Conservation (phyloP, 1,140 invertebrate species). For the Achroia grisella region DNA sequence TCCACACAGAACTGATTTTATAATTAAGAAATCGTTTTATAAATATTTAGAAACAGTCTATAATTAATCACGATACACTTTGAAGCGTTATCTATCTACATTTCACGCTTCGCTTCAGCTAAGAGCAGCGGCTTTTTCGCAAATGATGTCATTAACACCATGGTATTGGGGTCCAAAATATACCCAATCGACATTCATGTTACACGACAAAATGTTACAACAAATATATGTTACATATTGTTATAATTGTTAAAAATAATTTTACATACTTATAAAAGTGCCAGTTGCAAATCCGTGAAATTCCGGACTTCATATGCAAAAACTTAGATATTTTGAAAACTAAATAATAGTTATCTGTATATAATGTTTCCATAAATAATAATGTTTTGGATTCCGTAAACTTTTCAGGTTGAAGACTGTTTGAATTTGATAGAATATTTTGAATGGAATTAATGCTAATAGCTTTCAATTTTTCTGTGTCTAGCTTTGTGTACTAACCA, state of each 20-base stretch:
- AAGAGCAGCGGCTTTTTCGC: constrained; percentile 51
- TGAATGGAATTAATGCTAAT: constrained; percentile 41
- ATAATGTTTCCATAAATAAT: constrained; percentile 4
- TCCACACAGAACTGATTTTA: constrained; percentile 1
- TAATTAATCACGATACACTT: constrained; percentile 18
- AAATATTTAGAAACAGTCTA: constrained; percentile 41
- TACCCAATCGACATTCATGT: constrained; percentile 13
- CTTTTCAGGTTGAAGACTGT: constrained; percentile 59
- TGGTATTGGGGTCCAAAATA: constrained; percentile 7
- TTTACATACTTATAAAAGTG: too few relatives aligned
- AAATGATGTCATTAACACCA: constrained; percentile 13
- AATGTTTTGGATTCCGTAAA: constrained; percentile 11
- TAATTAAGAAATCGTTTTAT: not conserved
- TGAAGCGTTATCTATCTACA: constrained; percentile 5
- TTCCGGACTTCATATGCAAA: constrained; percentile 33
- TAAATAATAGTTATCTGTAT: not conserved
- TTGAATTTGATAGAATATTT: constrained; percentile 16
- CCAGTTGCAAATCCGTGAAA: constrained; percentile 47
- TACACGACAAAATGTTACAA: constrained; percentile 5
- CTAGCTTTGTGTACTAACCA: constrained; percentile 59
- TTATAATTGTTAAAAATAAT: not conserved
- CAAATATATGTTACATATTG: too few relatives aligned
- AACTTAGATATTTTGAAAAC: constrained; percentile 10
- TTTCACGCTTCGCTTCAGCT: constrained; percentile 46
- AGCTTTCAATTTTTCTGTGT: constrained; percentile 55